phyloP scores from a whole-genome alignment of 2,113 vertebrate species.

The Corvus cornix region DNA sequence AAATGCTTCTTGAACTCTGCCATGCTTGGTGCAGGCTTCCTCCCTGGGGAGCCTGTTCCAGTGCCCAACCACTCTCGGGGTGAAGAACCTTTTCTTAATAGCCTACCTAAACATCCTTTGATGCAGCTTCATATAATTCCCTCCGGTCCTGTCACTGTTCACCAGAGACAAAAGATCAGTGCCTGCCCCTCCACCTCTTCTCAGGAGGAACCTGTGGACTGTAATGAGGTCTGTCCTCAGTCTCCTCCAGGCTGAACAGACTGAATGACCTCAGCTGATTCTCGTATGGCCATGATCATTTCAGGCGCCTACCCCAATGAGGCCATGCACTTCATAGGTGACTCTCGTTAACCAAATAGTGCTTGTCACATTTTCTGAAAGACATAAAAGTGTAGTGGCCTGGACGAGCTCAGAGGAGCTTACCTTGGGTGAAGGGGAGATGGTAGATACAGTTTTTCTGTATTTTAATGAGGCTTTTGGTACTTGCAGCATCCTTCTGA shows the following conservation, averaged over 20 bases:
- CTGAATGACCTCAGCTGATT: no score
- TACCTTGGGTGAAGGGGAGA: background rate
- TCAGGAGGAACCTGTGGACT: background rate
- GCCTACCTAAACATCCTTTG: background rate
- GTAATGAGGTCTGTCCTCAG: background rate
- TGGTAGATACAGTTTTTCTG: background rate
- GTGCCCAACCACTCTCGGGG: fast-evolving
- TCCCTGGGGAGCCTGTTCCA: background rate
- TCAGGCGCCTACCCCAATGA: no score
- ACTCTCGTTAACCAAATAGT: fast-evolving
- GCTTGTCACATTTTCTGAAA: background rate
- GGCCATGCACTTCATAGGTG: background rate
- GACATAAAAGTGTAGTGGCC: background rate
- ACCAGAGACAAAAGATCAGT: background rate
- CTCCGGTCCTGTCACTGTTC: background rate
- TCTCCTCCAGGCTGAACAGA: background rate
- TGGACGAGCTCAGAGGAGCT: no score
- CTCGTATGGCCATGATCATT: fast-evolving
- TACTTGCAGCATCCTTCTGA: background rate
- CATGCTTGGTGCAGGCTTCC: background rate
- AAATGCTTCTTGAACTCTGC: background rate
- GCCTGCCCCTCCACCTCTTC: no score
- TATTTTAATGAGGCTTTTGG: background rate
- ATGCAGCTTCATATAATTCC: background rate
- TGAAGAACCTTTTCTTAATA: background rate